A percentile compares a stretch with the other conserved stretches of the same genome.
Conservation (phyloP, 2,797 vertebrate genomes). For the Cyprinodon diabolis region DNA sequence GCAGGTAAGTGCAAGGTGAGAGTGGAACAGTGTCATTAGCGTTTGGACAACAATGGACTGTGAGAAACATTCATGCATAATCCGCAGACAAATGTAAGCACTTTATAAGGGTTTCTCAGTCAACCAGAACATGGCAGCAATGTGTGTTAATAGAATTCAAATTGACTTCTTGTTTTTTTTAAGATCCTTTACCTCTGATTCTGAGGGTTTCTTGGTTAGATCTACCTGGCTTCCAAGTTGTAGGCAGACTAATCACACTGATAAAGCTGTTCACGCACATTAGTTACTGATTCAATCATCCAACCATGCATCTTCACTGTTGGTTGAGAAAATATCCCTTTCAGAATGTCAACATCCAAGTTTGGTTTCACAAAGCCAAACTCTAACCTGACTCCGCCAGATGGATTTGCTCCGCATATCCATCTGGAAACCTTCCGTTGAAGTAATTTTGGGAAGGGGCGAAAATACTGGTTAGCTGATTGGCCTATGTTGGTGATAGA, state of each 20-base stretch:
- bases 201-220: neutral
- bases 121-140: neutral
- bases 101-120: neutral
- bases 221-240: neutral
- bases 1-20: conserved; percentile 14
- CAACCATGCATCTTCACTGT: too few relatives aligned
- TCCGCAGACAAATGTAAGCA: neutral
- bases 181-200: neutral
- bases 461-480: too few relatives aligned
- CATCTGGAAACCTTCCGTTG: too few relatives aligned
- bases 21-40: neutral
- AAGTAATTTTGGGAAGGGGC: too few relatives aligned
- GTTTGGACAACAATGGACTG: too few relatives aligned
- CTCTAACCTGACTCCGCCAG: too few relatives aligned
- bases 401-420: too few relatives aligned
- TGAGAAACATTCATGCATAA: neutral
- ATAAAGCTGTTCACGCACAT: neutral
- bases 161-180: neutral
- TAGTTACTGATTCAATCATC: neutral
- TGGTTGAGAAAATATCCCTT: neutral
- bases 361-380: neutral
- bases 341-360: neutral
- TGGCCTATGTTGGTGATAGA: too few relatives aligned
- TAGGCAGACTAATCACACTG: neutral
- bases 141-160: neutral